Percentiles rank a stretch among this genome's conserved stretches.
phyloP scores from a whole-genome alignment of 2,888 invertebrate genomes.

The Caenorhabditis sp. region DNA sequence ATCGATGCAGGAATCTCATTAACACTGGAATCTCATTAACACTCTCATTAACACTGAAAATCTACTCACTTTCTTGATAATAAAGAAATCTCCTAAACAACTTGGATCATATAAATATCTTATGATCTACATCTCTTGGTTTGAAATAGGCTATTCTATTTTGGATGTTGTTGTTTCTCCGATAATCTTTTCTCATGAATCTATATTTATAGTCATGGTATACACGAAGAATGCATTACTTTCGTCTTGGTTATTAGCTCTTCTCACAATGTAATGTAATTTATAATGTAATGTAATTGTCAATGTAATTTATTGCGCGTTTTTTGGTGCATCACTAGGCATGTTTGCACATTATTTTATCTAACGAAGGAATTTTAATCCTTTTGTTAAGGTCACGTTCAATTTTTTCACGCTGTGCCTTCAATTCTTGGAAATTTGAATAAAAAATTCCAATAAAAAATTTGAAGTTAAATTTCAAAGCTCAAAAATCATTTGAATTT shows the following conservation, averaged over 20 bases:
- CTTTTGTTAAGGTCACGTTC: no score
- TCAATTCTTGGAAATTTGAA: no score
- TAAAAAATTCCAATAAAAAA: no score
- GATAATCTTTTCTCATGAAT: background rate
- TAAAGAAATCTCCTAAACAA: background rate
- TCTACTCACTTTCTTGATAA: background rate
- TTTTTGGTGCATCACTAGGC: background rate
- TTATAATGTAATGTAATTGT: no score
- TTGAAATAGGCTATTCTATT: background rate
- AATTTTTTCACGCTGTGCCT: no score
- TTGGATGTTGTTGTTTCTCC: background rate
- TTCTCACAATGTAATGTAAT: no score
- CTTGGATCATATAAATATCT: background rate
- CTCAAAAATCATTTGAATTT: no score
- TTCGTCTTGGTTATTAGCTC: background rate
- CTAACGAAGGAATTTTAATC: no score
- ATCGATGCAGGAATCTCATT: background rate
- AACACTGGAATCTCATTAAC: no score
- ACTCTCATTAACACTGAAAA: background rate
- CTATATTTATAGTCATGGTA: background rate
- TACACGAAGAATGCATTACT: background rate
- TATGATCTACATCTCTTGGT: background rate
- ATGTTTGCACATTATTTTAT: no score
- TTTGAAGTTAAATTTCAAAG: no score
- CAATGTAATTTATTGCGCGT: background rate